A percentile compares a stretch with the other conserved stretches of the same genome.
Conservation (phyloP, 2,113 vertebrate genomes). For the Rhabdomys dilectus region DNA sequence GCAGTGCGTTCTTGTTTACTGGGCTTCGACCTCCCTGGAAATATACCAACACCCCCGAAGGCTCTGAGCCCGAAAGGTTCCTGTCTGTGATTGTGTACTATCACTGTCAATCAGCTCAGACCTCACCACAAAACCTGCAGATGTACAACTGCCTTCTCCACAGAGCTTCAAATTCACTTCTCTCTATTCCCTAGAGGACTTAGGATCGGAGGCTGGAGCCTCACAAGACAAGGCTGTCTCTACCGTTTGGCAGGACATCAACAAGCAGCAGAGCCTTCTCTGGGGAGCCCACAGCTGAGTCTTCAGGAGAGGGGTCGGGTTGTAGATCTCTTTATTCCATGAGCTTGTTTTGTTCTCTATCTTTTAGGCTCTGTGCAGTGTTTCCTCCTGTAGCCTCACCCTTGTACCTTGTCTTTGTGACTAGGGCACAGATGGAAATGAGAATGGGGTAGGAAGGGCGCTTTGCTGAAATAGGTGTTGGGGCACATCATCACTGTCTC, state of each 20-base stretch:
- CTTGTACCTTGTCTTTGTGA: not conserved
- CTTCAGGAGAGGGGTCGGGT: not conserved
- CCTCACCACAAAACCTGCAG: not conserved
- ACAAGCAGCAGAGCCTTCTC: not conserved
- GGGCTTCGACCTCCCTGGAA: not conserved
- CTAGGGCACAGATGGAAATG: not conserved
- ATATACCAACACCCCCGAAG: not conserved
- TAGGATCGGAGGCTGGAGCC: not conserved
- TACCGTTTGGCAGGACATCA: not conserved
- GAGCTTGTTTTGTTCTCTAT: not conserved
- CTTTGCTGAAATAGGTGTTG: not conserved
- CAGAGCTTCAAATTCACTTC: not conserved
- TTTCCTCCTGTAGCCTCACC: not conserved
- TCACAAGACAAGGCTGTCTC: not conserved
- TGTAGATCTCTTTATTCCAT: not conserved
- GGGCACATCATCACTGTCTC: not conserved
- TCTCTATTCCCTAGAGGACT: conserved; percentile 12
- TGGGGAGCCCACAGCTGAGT: not conserved
- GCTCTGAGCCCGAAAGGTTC: not conserved
- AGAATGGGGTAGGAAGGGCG: not conserved
- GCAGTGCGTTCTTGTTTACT: not conserved
- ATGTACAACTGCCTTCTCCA: not conserved
- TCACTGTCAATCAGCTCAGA: not conserved
- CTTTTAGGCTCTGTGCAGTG: not conserved
- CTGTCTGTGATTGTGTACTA: not conserved